Evolutionary conservation across 2,797 vertebrate genomes (phyloP).

Genomic region (Pseudochirops corinnae): DNA sequence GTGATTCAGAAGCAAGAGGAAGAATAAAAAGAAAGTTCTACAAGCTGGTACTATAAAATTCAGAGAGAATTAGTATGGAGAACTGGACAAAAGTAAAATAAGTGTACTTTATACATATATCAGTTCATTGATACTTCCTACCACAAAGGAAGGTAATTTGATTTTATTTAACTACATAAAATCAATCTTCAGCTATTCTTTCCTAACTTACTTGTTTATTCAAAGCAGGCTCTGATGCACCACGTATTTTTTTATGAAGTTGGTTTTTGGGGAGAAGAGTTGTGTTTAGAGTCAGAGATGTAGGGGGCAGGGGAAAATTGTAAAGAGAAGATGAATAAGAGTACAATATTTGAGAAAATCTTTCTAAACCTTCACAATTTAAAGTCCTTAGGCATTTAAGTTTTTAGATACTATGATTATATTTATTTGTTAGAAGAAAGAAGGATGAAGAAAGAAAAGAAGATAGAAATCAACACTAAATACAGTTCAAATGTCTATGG

Average conservation of each 20-base stretch:
- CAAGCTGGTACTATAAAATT: not conserved
- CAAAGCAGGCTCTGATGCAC: not conserved
- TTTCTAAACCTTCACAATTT: not conserved
- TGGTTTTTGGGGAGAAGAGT: not conserved
- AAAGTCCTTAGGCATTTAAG: not conserved
- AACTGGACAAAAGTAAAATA: not conserved
- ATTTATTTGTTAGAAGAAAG: not conserved
- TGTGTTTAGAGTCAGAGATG: not conserved
- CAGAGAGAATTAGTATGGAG: not conserved
- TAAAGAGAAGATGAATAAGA: constrained; percentile 52
- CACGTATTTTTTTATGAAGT: not conserved
- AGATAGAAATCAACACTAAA: not conserved
- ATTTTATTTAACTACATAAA: not conserved
- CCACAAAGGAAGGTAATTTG: not conserved
- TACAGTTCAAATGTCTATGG: not conserved
- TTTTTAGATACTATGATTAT: not conserved
- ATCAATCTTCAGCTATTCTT: not conserved
- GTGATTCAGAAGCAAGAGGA: constrained; percentile 48
- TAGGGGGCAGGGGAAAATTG: not conserved
- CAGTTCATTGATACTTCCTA: constrained; percentile 1
- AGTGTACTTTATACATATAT: not conserved
- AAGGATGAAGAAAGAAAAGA: not conserved
- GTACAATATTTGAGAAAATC: not conserved
- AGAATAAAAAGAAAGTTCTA: not conserved
- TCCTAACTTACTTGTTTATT: constrained; percentile 1